A percentile compares a stretch with the other conserved stretches of the same genome.
These are phyloP conservation scores for Sussaba pulchella DNA, from an alignment of 2,888 invertebrate genomes.

Conservation along the genomic window DNA sequence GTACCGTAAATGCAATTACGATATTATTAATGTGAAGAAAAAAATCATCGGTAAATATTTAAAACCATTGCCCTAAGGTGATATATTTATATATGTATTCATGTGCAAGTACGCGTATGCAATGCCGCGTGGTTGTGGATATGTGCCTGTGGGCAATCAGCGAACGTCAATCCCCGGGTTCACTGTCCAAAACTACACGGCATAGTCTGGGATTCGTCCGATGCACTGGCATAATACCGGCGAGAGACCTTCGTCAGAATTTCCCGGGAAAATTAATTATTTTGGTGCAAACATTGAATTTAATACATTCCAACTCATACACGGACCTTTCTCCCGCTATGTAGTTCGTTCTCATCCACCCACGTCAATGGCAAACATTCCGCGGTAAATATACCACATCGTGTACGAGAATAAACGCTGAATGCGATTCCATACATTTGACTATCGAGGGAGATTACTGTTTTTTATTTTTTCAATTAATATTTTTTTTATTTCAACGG, in stretches of 20 bases:
- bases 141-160: slow-evolving; percentile 31
- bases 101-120: slow-evolving; percentile 73
- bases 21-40: slow-evolving; percentile 11
- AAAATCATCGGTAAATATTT: slow-evolving; percentile 74
- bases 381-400: slow-evolving; percentile 2
- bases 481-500: neutral
- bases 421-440: neutral
- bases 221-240: slow-evolving; percentile 28
- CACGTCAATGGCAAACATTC: slow-evolving; percentile 36
- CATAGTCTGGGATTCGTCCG: slow-evolving; percentile 26
- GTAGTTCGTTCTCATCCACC: slow-evolving; percentile 9
- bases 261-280: slow-evolving; percentile 79
- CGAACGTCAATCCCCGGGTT: slow-evolving; percentile 42
- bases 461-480: too few relatives aligned
- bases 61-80: slow-evolving; percentile 66
- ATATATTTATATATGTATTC: slow-evolving; percentile 68
- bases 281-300: slow-evolving; percentile 79
- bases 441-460: too few relatives aligned
- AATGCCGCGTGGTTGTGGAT: slow-evolving; percentile 22
- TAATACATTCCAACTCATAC: slow-evolving; percentile 78
- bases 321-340: slow-evolving; percentile 28
- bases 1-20: slow-evolving; percentile 12
- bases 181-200: slow-evolving; percentile 42
- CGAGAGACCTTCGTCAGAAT: slow-evolving; percentile 70
- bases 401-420: neutral